Evolutionary conservation across 2,888 invertebrate species (phyloP), one percentile per base, ranked within the genome.

Genomic region (Drosophila austrosaltans): DNA sequence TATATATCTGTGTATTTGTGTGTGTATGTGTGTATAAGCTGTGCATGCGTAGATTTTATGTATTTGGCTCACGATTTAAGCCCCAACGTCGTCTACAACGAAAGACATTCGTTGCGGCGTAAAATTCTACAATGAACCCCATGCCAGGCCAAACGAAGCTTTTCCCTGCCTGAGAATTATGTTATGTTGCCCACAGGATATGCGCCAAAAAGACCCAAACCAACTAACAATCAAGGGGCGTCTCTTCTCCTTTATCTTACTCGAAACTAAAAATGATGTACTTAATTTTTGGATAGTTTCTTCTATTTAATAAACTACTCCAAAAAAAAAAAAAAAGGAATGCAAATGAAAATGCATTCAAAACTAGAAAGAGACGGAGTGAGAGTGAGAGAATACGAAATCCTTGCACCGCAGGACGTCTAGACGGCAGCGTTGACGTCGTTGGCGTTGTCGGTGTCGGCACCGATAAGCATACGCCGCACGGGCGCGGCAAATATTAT

Each of bases 161-260:
- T 78, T 40, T 74, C 72, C 72, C 75, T 40, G 76, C 72, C 78
- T 77, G 84, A 78, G 76, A 84, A 83, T 83, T 79, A 84, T 83
- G 79, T 83, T 79, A 84, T 83, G 79, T 78, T 76, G 75, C 84
- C 84, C 82, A 89, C 87, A 89, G 86, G 89, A 87, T 86, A 89
- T 86, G 85, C 89, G 87, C 80, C 84, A 87, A 82, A 87, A 70
- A 54, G 25, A 12, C 22, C 48, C 12, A 57, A 39, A 36, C n/a
- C 73, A 72, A 68, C 58, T 63, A 59, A 73, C 68, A 72, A 75
- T 75, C 84, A 86, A 75, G 48, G 25, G 48, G 48, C 48, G 10
- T 22, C 22, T 48, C 48, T 48, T 12, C 48, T 48, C 10, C 10
- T 25, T 48, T 25, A 48, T 48, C 25, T 48, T 48, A 48, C 25